Conservation (phyloP, 2,797 vertebrate genomes). For the Clamator glandarius region DNA sequence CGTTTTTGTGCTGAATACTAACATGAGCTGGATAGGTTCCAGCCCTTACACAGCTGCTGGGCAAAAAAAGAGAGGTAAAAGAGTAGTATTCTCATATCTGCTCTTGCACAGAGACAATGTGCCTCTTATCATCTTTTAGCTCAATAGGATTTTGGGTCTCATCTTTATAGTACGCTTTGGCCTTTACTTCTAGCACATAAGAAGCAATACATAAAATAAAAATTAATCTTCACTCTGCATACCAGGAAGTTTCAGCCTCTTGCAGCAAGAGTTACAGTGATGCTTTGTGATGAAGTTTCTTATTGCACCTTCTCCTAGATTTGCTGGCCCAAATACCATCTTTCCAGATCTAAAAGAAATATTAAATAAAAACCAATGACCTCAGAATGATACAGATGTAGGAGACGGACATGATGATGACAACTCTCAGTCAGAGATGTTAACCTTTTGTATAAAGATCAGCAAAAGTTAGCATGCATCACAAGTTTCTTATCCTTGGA, state of each 20-base stretch:
- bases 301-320: slow-evolving; percentile 89
- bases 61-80: not conserved
- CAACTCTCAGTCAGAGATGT: slow-evolving; percentile 6
- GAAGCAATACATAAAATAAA: slow-evolving; percentile 10
- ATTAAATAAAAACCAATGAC: slow-evolving; percentile 52
- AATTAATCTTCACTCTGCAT: slow-evolving; percentile 53
- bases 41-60: not conserved
- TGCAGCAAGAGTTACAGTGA: slow-evolving; percentile 88
- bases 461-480: not conserved
- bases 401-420: not conserved
- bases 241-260: slow-evolving; percentile 88
- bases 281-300: slow-evolving; percentile 91
- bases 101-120: not conserved
- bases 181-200: slow-evolving; percentile 42
- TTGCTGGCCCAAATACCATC: slow-evolving; percentile 94
- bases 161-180: slow-evolving; percentile 19
- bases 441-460: slow-evolving; percentile 8
- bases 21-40: not conserved
- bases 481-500: not conserved
- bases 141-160: slow-evolving; percentile 47
- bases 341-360: slow-evolving; percentile 81
- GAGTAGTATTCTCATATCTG: not conserved
- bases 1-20: not conserved
- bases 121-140: not conserved
- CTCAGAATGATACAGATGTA: slow-evolving; percentile 23